Percentiles rank a stretch among this genome's conserved stretches.
Evolutionary conservation across 1,140 invertebrate species (phyloP).

Genomic region (Lordiphosa stackelbergi): DNA sequence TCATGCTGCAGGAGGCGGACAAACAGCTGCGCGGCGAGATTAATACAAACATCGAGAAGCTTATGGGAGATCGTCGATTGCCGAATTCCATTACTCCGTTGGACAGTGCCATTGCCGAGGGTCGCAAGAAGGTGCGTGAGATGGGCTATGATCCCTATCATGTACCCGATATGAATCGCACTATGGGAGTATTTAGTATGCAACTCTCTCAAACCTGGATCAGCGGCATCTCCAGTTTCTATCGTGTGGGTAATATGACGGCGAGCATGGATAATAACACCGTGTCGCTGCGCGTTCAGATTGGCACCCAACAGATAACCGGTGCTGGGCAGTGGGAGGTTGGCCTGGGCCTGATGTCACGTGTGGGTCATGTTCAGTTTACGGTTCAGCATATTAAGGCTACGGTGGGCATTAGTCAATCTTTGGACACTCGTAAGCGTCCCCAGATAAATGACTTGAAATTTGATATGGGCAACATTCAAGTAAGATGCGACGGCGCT

Average conservation of each 20-base stretch:
- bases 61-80: slow-evolving; percentile 84
- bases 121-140: slow-evolving; percentile 83
- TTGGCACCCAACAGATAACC: slow-evolving; percentile 87
- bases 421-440: slow-evolving; percentile 85
- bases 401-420: slow-evolving; percentile 83
- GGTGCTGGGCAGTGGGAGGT: slow-evolving; percentile 88
- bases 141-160: slow-evolving; percentile 86
- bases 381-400: slow-evolving; percentile 86
- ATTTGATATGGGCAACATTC: slow-evolving; percentile 89
- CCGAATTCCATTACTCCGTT: slow-evolving; percentile 91
- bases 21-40: slow-evolving; percentile 83
- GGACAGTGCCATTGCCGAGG: slow-evolving; percentile 87
- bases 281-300: slow-evolving; percentile 80
- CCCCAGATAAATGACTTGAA: slow-evolving; percentile 85
- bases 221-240: slow-evolving; percentile 87
- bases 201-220: slow-evolving; percentile 86
- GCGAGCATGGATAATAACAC: slow-evolving; percentile 85
- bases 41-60: slow-evolving; percentile 81
- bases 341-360: slow-evolving; percentile 82
- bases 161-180: slow-evolving; percentile 84
- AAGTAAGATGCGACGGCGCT: slow-evolving; percentile 85
- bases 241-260: slow-evolving; percentile 87
- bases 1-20: slow-evolving; percentile 87
- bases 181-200: slow-evolving; percentile 83
- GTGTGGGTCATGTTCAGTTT: slow-evolving; percentile 85